A percentile compares a stretch with the other conserved stretches of the same genome.
Evolutionary conservation across 1,140 invertebrate species (phyloP).

Genomic region (Drosophila trapezifrons): DNA sequence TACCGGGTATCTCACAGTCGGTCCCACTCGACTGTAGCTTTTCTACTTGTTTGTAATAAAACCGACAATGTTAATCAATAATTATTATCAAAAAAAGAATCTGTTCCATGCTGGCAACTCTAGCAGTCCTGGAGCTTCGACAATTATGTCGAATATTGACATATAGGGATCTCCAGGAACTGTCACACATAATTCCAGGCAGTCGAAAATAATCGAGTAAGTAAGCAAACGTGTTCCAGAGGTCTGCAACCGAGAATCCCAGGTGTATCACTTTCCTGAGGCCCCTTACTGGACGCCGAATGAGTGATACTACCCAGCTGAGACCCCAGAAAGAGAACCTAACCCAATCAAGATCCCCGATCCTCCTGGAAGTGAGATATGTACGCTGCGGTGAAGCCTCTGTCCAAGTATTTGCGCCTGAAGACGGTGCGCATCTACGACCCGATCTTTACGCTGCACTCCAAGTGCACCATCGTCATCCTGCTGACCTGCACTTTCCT

Average conservation of each 20-base stretch:
- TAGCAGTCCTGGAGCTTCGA: neutral
- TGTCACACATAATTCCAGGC: neutral
- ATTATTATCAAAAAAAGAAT: neutral
- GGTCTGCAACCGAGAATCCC: neutral
- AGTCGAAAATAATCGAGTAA: neutral
- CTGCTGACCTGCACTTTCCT: slow-evolving; percentile 87
- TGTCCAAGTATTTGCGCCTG: slow-evolving; percentile 85
- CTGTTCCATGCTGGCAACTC: slow-evolving; percentile 3
- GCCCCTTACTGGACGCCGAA: neutral
- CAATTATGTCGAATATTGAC: neutral
- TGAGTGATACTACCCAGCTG: neutral
- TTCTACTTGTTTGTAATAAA: too few relatives aligned
- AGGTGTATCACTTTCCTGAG: neutral
- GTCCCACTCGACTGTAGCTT: too few relatives aligned
- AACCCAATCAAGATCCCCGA: neutral
- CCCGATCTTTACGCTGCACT: slow-evolving; percentile 88
- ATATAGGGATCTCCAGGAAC: neutral
- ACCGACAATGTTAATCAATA: neutral
- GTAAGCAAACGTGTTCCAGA: neutral
- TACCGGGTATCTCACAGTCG: too few relatives aligned
- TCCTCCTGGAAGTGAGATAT: slow-evolving; percentile 9
- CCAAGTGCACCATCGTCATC: slow-evolving; percentile 88
- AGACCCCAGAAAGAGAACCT: neutral
- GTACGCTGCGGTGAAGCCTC: slow-evolving; percentile 68
- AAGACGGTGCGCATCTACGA: slow-evolving; percentile 88